Percentiles rank a stretch among this genome's conserved stretches.
Conservation (phyloP, 2,888 invertebrate genomes). For the Agriopis leucophaearia region DNA sequence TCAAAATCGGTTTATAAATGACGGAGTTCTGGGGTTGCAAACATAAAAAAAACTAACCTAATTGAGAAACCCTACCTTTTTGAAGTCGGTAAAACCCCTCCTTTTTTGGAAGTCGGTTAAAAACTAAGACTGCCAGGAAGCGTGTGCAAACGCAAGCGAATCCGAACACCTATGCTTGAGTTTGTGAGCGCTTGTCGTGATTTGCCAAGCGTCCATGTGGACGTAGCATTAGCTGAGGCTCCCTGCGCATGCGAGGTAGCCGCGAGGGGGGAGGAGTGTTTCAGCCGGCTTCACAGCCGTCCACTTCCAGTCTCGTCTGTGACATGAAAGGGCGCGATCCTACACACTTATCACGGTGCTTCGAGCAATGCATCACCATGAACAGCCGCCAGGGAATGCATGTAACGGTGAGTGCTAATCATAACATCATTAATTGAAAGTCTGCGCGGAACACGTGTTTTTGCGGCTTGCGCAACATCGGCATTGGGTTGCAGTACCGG, state of each 20-base stretch:
- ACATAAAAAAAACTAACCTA: too few species aligned
- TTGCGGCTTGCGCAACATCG: slow-evolving; percentile 16
- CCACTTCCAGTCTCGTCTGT: slow-evolving; percentile 83
- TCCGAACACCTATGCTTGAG: too few species aligned
- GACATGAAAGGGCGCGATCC: slow-evolving; percentile 86
- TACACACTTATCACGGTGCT: slow-evolving; percentile 86
- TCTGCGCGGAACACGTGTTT: slow-evolving; percentile 18
- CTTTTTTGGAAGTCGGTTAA: too few species aligned
- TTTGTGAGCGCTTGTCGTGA: too few species aligned
- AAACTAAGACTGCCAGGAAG: too few species aligned
- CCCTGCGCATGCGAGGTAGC: slow-evolving; percentile 73
- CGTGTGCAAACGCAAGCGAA: too few species aligned
- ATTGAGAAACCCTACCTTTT: too few species aligned
- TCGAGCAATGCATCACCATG: slow-evolving; percentile 90
- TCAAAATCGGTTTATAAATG: too few species aligned
- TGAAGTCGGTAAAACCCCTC: too few species aligned
- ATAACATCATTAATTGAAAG: slow-evolving; percentile 39
- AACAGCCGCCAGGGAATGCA: slow-evolving; percentile 87
- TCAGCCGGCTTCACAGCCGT: slow-evolving; percentile 72
- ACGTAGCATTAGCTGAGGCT: slow-evolving; percentile 38
- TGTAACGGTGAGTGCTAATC: slow-evolving; percentile 78
- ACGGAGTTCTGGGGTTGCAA: too few species aligned
- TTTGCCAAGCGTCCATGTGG: too few species aligned
- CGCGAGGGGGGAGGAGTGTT: slow-evolving; percentile 66
- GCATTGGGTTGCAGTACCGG: slow-evolving; percentile 32